Conservation (phyloP, 2,113 vertebrate species). For the Tachycineta bicolor region DNA sequence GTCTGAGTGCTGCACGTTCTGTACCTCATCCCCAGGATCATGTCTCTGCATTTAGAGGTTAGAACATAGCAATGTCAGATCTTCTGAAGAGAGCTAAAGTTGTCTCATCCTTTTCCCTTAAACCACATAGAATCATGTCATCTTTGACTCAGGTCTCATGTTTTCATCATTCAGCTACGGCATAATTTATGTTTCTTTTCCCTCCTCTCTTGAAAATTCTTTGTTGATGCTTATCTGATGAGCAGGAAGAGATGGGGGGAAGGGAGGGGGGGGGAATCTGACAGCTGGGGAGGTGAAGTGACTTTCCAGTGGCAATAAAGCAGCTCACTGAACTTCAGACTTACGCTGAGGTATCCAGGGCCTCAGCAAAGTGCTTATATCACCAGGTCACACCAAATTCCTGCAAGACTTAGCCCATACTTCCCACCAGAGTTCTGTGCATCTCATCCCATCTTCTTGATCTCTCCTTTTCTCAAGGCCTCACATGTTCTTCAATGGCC, state of each 20-base stretch:
- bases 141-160: not conserved
- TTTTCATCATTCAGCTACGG: not conserved
- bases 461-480: not conserved
- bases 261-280: not conserved
- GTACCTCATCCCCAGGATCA: not conserved
- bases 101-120: not conserved
- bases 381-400: not conserved
- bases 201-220: not conserved
- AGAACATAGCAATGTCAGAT: not conserved
- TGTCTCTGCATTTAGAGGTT: slow-evolving; percentile 24
- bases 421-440: not conserved
- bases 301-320: not conserved
- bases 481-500: fast-evolving
- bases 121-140: not conserved
- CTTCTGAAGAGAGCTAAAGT: not conserved
- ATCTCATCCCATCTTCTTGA: not conserved
- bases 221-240: not conserved
- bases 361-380: not conserved
- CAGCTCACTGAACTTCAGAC: not conserved
- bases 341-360: not conserved
- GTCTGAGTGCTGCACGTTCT: not conserved
- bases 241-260: not conserved
- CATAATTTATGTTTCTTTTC: not conserved
- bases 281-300: not conserved
- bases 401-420: not conserved